These are phyloP conservation scores for Drosophila varians DNA, from an alignment of 1,140 invertebrate species.

Conservation along the genomic window DNA sequence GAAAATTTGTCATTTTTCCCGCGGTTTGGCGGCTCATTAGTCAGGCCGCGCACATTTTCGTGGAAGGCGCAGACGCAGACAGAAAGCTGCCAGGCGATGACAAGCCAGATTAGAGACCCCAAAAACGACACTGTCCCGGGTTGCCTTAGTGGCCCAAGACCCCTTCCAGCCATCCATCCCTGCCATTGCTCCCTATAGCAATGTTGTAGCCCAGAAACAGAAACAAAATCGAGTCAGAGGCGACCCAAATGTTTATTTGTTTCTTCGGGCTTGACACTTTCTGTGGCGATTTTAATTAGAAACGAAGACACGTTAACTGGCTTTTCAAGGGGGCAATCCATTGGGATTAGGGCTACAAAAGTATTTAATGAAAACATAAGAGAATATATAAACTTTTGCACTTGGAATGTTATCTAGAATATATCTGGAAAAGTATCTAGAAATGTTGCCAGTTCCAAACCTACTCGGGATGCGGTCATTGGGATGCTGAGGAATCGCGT, in stretches of 20 bases:
- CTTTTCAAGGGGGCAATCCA: neutral
- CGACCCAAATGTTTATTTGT: conserved; percentile 62
- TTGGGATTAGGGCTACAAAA: too few species aligned
- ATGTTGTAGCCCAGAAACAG: conserved; percentile 7
- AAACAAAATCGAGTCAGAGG: conserved; percentile 20
- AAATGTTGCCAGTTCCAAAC: neutral
- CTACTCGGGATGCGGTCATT: neutral
- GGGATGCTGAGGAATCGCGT: conserved; percentile 19
- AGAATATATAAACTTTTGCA: too few species aligned
- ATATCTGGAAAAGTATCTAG: neutral
- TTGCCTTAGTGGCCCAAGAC: neutral
- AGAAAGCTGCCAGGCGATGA: conserved; percentile 80
- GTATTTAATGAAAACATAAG: too few species aligned
- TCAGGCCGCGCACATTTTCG: conserved; percentile 77
- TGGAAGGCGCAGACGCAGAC: conserved; percentile 64
- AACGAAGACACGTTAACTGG: conserved; percentile 22
- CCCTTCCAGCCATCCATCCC: conserved; percentile 1
- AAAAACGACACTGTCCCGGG: conserved; percentile 58
- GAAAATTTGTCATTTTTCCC: conserved; percentile 81
- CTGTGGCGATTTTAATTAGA: conserved; percentile 78
- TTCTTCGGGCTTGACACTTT: conserved; percentile 68
- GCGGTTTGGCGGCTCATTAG: conserved; percentile 79
- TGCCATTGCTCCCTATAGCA: neutral
- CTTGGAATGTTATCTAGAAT: too few species aligned
- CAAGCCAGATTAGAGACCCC: conserved; percentile 66